Evolutionary conservation across 2,888 invertebrate species (phyloP), one percentile per base, ranked within the genome.

Genomic region (Bibio marci): DNA sequence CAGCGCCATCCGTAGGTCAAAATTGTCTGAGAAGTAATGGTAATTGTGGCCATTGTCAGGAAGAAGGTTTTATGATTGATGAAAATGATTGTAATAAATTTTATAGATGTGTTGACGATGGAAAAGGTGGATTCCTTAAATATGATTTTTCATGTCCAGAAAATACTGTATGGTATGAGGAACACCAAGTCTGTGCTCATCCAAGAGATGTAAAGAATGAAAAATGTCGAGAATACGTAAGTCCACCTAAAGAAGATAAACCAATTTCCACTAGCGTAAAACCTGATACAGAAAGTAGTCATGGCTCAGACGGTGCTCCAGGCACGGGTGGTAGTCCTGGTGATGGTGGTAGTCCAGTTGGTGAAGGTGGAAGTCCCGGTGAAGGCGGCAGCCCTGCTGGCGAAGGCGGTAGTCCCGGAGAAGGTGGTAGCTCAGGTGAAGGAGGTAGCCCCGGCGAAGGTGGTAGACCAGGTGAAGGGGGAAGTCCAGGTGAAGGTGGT

Each of bases 141-240:
- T 65, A 67, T 44, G 65, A 66, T 35, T 72, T 68, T 49, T 58
- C 53, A 10, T 72, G 72, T 47, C 66, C 66, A 2, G 59, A 60
- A n/a, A 70, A 69, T 39, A 72, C 72, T 0, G 66, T 68, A 7
- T 72, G 71, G 71, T 70, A 71, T 53, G 64, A 67, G 44, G 61
- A 66, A 15, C 58, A 66, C 38, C 62, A 67, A 45, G 63, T 64
- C 1, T 76, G 76, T 41, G 59, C 60, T 37, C 56, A 61, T 46
- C 58, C 59, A 18, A 54, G 56, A 3, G 50, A 53, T 37, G 54
- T 56, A 2, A 41, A 45, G 25, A 48, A 50, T 44, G 44, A 44
- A 2, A 50, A 46, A 41, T 57, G 58, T 40, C 44, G 45, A 6
- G 8, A 4, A 6, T 4, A 8, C 8, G 5, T 6, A 6, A 22